Evolutionary conservation across 2,797 vertebrate genomes (phyloP), one percentile per base, ranked within the genome.

Genomic region (Enteromius anoplus): DNA sequence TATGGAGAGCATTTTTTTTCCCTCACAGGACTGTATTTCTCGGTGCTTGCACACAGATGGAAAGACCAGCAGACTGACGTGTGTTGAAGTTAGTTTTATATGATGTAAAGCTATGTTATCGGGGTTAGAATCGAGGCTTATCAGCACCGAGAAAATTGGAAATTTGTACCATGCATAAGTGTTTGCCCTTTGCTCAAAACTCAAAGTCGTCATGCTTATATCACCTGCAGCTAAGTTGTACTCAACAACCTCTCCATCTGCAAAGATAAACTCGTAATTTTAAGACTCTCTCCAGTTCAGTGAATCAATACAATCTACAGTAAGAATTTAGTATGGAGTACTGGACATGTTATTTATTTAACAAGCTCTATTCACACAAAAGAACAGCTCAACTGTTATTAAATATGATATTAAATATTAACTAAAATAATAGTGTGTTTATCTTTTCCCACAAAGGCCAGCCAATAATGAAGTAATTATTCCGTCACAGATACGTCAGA

Each of bases 101-200:
- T 64, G 11, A 49, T 79, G 1, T 53, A 23, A 78, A 68, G 68
- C 26, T 68, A 2, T 37, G 11, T 66, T 66, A 78, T 51, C 7
- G 37, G 47, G 26, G 45, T 66, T 53, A 53, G 29, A 53, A 79
- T 79, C 21, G 11, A 23, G 64, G 1, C 14, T 79, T 79, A 68
- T 79, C 45, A 64, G 42, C 84, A 62, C 40, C 19, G 71, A 42
- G 37, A 42, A 79, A 80, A 85, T 85, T 65, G 45, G n/a, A 79
- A 55, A 47, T 82, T 40, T 64, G n/a, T 82, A 34, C 26, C 32
- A 75, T 49, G 47, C 78, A 51, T 73, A 60, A 71, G 34, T 71
- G 32, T 51, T 80, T 75, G 9, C 69, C 71, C 73, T 62, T 72
- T 10, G 53, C 88, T 86, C 9, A 84, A 87, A 84, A 84, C 75